phyloP scores from a whole-genome alignment of 64 coral and sea anemone species.

The Anthopleura sola region DNA sequence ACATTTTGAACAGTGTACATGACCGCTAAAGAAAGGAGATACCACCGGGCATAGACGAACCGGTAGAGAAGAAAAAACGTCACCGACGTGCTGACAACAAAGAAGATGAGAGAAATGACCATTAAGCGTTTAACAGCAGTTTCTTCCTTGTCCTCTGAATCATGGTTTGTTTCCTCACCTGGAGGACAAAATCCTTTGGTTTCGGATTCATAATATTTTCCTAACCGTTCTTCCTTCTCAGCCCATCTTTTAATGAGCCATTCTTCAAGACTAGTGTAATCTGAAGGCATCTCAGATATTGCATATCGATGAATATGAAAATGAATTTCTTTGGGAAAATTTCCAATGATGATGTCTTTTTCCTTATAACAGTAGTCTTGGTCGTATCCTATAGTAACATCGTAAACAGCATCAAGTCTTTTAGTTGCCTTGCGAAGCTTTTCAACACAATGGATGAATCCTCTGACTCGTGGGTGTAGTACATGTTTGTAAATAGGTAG shows the following conservation, averaged over 20 bases:
- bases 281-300: constrained; percentile 53
- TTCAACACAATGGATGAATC: constrained; percentile 78
- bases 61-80: constrained; percentile 6
- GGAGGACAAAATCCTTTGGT: constrained; percentile 35
- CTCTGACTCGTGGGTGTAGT: constrained; percentile 82
- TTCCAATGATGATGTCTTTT: constrained; percentile 64
- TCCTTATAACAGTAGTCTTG: constrained; percentile 72
- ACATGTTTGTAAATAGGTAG: constrained; percentile 77
- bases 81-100: not conserved
- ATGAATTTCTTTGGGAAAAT: constrained; percentile 89
- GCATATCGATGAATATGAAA: constrained; percentile 81
- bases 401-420: constrained; percentile 73
- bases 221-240: constrained; percentile 76
- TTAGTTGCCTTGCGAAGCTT: constrained; percentile 57
- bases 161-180: constrained; percentile 21
- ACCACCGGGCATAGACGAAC: not conserved
- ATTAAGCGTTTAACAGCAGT: not conserved
- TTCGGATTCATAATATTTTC: constrained; percentile 67
- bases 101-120: not conserved
- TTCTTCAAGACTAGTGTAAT: constrained; percentile 58
- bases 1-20: not conserved
- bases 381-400: constrained; percentile 91
- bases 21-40: not conserved
- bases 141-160: not conserved
- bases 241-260: constrained; percentile 81